Base-by-base conservation (phyloP, 2,113 vertebrate genomes). In the Megaceryle maxima region DNA sequence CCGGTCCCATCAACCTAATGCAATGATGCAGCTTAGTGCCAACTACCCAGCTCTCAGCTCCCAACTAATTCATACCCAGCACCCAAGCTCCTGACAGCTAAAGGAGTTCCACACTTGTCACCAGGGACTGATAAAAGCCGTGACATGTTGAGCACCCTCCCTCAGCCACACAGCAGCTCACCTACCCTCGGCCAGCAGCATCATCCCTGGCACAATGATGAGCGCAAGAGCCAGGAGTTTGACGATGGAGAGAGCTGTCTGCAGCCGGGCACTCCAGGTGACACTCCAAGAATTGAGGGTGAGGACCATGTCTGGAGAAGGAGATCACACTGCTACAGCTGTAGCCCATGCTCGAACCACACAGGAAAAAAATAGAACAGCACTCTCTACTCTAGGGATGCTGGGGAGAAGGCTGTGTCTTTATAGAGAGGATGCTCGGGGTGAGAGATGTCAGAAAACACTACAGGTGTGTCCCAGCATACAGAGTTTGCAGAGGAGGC, bases 201-300 rank as follows among this genome's bases (percentile, higher is more conserved):
- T 98, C 96, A 99, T 93, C 25, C 99, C 99, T 3, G 98, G 99
- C 53, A 98, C 59, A 4, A 99, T 99, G 96, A 99, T 99, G 81
- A 99, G 98, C 3, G 97, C 92, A 20, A 99, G 96, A 44, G 99
- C 98, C 66, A 98, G 96, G 56, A 98, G 96, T 90, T 99, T 99
- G 48, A 99, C 26, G 5, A 98, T 16, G 1, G 98, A 98, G 88
- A 99, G 96, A 22, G 95, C 79, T 1, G 98, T 97, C 95, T 99
- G 99, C 39, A 98, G 97, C 66, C 98, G 98, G 21, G 98, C 98
- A 3, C 98, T 98, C 97, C 98, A 66, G 88, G 96, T 98, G 93
- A 99, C 98, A 0, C 99, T 99, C 98, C 98, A 99, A 91, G 98
- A 99, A 78, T 99, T 99, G 68, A 99, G 72, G 12, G 97, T 98